Conservation (phyloP, 1,140 invertebrate species). For the Campoletis sonorensis region DNA sequence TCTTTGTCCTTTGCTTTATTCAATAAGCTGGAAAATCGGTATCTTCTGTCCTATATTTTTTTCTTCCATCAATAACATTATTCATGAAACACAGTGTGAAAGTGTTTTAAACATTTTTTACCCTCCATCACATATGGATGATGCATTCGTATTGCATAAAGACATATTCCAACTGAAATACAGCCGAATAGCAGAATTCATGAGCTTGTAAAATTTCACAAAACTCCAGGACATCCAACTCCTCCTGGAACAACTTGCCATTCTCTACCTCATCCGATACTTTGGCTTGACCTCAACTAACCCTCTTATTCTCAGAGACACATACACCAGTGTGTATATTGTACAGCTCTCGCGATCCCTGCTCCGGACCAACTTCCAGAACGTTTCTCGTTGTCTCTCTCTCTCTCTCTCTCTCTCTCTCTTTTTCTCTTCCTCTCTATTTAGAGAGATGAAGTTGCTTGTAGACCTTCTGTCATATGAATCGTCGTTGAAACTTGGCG, state of each 20-base stretch:
- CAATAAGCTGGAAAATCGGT: too few species aligned
- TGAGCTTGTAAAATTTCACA: slow-evolving; percentile 26
- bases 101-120: too few species aligned
- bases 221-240: slow-evolving; percentile 36
- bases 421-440: neutral
- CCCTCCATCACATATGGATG: neutral
- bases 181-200: slow-evolving; percentile 9
- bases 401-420: neutral
- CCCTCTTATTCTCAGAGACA: slow-evolving; percentile 22
- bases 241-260: slow-evolving; percentile 33
- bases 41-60: too few species aligned
- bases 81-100: neutral
- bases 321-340: slow-evolving; percentile 13
- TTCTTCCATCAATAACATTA: neutral
- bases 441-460: neutral
- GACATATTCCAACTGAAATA: slow-evolving; percentile 6
- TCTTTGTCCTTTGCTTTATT: neutral
- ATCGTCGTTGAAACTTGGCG: slow-evolving; percentile 18
- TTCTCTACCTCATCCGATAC: slow-evolving; percentile 13
- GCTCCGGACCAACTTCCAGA: neutral
- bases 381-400: neutral
- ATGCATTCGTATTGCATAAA: neutral
- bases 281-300: slow-evolving; percentile 19
- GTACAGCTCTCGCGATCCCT: slow-evolving; percentile 10
- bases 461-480: neutral